Base-by-base conservation (phyloP, 2,888 invertebrate genomes). In the Ormyrus nitidulus region DNA sequence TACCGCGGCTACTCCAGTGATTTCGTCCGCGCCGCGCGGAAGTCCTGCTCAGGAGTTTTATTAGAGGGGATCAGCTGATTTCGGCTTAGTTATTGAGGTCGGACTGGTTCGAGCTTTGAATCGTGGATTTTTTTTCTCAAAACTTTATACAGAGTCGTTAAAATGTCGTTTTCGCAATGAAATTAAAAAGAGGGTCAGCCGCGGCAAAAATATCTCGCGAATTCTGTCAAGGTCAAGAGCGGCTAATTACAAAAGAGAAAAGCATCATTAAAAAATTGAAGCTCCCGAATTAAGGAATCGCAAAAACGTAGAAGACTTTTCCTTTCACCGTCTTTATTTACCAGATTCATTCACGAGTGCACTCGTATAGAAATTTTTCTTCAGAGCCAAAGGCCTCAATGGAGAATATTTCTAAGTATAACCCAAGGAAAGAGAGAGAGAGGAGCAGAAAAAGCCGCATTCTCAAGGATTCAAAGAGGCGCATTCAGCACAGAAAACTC, bases 391-490 rank as follows among this genome's bases (percentile, higher is more conserved):
- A 0, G 0, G 6, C 11, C 65, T 73, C 68, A 68, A 68, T 73
- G 61, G 54, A 56, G n/a, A 51, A 62, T 61, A 68, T 78, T 61
- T 78, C 62, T 78, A 65, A 58, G 53, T 62, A 56, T 73, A 68
- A 54, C 46, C 65, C 13, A 64, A 64, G 70, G 56, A 69, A 59
- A 49, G 53, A 49, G 48, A 9, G 49, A 61, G 46, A 54, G 34
- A 68, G 54, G 61, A 34, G 44, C 49, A 48, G 34, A 68, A 78
- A 78, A 73, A 61, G 8, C 19, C 46, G 61, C 71, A 51, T 71
- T 49, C 64, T 69, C 69, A 10, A 69, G 61, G 64, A 71, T 72
- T 77, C 71, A 71, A 77, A 66, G 66, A 11, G 6, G 72, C 53
- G 61, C 56, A 62, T 68, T 79, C 62, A 73, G 62, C 56, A 56